Conservation (phyloP, 2,113 vertebrate genomes). For the Pelusios castaneus region DNA sequence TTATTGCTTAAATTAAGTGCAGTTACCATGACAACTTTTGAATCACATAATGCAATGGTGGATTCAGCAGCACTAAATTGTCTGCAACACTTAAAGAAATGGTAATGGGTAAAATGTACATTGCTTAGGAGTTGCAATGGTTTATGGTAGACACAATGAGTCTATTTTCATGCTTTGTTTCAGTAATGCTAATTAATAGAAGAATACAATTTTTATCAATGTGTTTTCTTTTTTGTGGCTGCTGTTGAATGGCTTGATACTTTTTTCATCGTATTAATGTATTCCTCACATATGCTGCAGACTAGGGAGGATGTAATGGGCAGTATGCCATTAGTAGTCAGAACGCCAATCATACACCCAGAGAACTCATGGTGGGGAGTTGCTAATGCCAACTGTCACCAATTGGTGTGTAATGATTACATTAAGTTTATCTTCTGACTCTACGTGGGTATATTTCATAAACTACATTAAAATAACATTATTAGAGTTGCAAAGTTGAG, state of each 20-base stretch:
- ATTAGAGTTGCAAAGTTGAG: neutral
- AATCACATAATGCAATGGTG: neutral
- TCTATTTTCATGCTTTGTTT: neutral
- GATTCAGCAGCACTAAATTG: constrained; percentile 6
- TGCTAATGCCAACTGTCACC: neutral
- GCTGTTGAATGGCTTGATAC: neutral
- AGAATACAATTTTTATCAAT: neutral
- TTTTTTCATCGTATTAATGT: neutral
- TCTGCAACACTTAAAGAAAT: neutral
- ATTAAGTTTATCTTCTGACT: neutral
- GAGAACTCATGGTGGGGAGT: neutral
- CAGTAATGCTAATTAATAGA: neutral
- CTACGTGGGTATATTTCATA: neutral
- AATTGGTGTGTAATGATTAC: neutral
- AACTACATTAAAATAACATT: neutral
- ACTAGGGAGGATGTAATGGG: neutral
- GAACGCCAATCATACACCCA: neutral
- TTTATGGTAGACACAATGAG: neutral
- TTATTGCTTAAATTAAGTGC: constrained; percentile 21
- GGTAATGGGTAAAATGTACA: neutral
- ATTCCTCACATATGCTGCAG: neutral
- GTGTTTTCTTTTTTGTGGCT: neutral
- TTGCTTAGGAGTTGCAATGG: neutral
- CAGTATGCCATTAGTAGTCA: neutral
- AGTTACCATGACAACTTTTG: constrained; percentile 5